These are phyloP conservation scores for Cephus cinctus DNA, from an alignment of 1,140 invertebrate genomes.

Conservation along the genomic window DNA sequence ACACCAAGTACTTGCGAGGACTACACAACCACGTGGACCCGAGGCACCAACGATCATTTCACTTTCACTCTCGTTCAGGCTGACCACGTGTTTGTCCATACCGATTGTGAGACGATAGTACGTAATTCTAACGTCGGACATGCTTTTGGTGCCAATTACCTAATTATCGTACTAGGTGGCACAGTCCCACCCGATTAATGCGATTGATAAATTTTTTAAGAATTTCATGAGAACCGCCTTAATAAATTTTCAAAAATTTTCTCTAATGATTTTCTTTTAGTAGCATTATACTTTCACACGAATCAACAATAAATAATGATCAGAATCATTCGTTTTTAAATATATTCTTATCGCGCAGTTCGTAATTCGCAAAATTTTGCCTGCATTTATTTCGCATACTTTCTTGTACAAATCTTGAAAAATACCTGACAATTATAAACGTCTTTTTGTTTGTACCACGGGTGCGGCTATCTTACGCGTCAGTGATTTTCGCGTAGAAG, in stretches of 20 bases:
- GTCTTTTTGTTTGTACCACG: too few species aligned
- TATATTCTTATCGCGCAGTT: background rate
- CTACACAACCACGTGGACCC: conserved; percentile 28
- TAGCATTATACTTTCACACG: background rate
- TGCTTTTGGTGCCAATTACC: conserved; percentile 6
- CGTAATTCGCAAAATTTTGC: background rate
- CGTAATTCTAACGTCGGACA: conserved; percentile 4
- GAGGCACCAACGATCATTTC: conserved; percentile 21
- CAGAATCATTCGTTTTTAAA: background rate
- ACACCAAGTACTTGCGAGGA: conserved; percentile 12
- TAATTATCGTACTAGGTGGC: background rate
- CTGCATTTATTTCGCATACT: too few species aligned
- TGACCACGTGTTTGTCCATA: conserved; percentile 21
- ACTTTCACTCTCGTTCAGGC: conserved; percentile 29
- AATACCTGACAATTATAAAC: too few species aligned
- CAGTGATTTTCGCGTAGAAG: too few species aligned
- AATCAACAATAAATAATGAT: background rate
- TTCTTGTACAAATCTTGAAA: too few species aligned
- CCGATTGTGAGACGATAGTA: too few species aligned
- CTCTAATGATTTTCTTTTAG: background rate
- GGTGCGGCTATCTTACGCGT: too few species aligned
- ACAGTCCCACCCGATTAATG: background rate
- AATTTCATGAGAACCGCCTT: background rate
- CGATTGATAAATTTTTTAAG: background rate
- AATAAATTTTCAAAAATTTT: background rate